Percentiles rank a stretch among this genome's conserved stretches.
Evolutionary conservation across 2,797 vertebrate genomes (phyloP).

Genomic region (Linurgus olivaceus): DNA sequence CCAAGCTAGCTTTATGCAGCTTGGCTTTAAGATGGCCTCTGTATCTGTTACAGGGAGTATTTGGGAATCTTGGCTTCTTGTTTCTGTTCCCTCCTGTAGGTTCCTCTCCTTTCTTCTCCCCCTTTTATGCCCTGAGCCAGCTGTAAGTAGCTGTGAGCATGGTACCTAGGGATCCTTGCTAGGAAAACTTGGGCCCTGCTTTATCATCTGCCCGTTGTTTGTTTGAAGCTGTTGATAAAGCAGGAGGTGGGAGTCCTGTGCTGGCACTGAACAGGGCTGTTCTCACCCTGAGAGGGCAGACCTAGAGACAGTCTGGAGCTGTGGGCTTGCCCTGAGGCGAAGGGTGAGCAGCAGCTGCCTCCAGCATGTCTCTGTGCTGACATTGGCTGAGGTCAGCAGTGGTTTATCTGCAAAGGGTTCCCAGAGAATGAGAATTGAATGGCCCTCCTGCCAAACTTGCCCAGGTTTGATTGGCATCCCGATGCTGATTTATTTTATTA

Average conservation of each 20-base stretch:
- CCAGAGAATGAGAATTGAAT: neutral
- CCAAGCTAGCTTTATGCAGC: neutral
- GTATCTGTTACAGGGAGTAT: neutral
- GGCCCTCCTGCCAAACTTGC: neutral
- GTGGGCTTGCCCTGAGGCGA: neutral
- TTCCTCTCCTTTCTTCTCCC: neutral
- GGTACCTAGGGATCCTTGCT: neutral
- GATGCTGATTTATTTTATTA: neutral
- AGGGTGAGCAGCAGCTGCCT: neutral
- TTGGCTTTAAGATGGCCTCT: neutral
- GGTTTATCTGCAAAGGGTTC: neutral
- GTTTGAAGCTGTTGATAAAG: conserved; percentile 10
- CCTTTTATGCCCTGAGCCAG: neutral
- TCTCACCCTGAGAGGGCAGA: neutral
- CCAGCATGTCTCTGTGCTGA: neutral
- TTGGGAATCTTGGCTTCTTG: conserved; percentile 18
- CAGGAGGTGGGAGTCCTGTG: neutral
- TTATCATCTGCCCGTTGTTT: neutral
- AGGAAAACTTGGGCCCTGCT: conserved; percentile 1
- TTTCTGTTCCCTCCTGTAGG: neutral
- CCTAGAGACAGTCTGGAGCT: neutral
- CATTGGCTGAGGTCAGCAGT: neutral
- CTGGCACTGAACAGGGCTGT: neutral
- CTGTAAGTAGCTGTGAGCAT: neutral
- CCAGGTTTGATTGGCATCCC: neutral